Base-by-base conservation (phyloP, 2,888 invertebrate genomes). In the Tridacna crocea region DNA sequence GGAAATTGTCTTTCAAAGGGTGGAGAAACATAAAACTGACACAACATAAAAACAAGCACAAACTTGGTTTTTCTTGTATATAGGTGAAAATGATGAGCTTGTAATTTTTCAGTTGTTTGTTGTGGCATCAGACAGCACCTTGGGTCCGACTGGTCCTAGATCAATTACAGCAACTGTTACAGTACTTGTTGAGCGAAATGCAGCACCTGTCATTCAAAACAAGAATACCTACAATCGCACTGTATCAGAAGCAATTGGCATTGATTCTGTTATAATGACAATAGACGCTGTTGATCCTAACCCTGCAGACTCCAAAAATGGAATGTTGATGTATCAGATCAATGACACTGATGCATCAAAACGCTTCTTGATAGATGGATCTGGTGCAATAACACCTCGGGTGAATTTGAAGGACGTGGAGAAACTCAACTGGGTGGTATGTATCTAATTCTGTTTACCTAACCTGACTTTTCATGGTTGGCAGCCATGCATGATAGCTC, bases 221-320 rank as follows among this genome's bases (percentile, higher is more conserved):
- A 84, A 77, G 0, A 75, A 65, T 26, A 48, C 77, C 6, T 88
- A 87, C 48, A 22, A 78, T 4, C 61, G 22, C 13, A 75, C 79
- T 22, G 77, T 87, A 12, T 83, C 88, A 24, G 88, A 88, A 72
- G 84, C 81, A 19, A 26, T 76, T 17, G 68, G 13, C 15, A n/a
- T 88, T 13, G 75, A 82, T 26, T 36, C 72, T 27, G 72, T 55
- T 15, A 83, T 93, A 11, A 61, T 87, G 22, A 76, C 73, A 6
- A 91, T 93, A 22, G 22, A 24, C 11, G 94, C 93, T 8, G 84
- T 65, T 15, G 94, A 94, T 75, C 61, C 46, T 60, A 93, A 94
- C 79, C 80, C 87, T 27, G 77, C 88, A 47, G 91, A 91, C n/a
- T 83, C 86, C 4, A 36, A 75, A 12, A 90, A 91, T 81, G 90